Base-by-base conservation (phyloP, 37 sponge, comb jelly and placozoan species). In the Cladorhizidae sp. region DNA sequence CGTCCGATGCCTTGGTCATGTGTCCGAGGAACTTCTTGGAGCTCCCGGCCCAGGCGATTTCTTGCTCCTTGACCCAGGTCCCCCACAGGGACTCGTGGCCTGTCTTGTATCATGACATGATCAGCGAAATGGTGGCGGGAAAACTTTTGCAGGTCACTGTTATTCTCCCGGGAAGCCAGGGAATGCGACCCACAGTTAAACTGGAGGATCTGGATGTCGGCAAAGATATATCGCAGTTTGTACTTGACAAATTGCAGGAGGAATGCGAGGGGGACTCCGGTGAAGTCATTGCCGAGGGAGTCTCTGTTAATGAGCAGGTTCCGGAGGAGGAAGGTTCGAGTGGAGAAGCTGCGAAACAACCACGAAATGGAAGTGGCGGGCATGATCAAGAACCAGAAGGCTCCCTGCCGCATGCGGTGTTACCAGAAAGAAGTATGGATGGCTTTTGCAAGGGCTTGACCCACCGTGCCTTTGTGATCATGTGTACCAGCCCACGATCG, bases 1-100 rank as follows among this genome's bases (percentile, higher is more conserved):
- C 81, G 8, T 72, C 81, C 0, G 70, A 75, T 0, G 38, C 35
- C 18, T 40, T 92, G 40, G 67, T 74, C 9, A 79, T 85, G 76
- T 92, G 93, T 40, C 89, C 93, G 0, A 79, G 80, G 58, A 81
- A 78, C 39, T 81, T 87, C 50, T 81, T 92, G 28, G 81, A 81
- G 71, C 82, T 88, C 3, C 89, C 93, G 11, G 84, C 36, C 0
- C 93, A 92, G 55, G 88, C 93, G 17, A 92, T 92, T 29, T 64
- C 85, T 1, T 87, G 89, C 58, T 92, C 81, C 21, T 65, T 92
- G 8, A 77, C 93, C 22, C 62, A 88, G 11, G 93, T 92, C 1
- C 93, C 93, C 38, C 55, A 51, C 7, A 33, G 33, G 1, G 93
- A 92, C 23, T 64, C 74, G 0, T 92, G 93, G 93, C 88, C 93